Percentiles rank a stretch among this genome's conserved stretches.
Evolutionary conservation across 2,888 invertebrate genomes (phyloP).

Genomic region (Venusia cambrica): DNA sequence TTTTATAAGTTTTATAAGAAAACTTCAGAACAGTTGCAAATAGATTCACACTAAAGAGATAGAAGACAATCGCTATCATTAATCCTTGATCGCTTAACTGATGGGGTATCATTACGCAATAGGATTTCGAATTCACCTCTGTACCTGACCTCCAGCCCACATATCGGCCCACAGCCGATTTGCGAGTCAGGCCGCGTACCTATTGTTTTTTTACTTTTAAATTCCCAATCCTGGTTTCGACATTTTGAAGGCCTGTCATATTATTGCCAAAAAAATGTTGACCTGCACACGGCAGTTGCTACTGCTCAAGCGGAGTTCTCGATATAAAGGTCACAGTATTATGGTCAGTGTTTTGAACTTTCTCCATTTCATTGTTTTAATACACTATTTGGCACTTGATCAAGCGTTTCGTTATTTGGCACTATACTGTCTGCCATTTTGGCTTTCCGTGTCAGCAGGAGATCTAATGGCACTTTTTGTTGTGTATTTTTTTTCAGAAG

Average conservation of each 20-base stretch:
- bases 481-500: slow-evolving; percentile 28
- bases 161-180: slow-evolving; percentile 70
- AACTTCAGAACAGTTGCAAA: too few relatives aligned
- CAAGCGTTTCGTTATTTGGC: slow-evolving; percentile 41
- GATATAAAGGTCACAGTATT: slow-evolving; percentile 14
- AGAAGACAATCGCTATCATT: slow-evolving; percentile 11
- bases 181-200: slow-evolving; percentile 69
- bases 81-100: slow-evolving; percentile 16
- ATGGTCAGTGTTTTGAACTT: slow-evolving; percentile 42
- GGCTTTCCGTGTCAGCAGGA: slow-evolving; percentile 24
- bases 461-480: slow-evolving; percentile 20
- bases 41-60: slow-evolving; percentile 10
- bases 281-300: background rate
- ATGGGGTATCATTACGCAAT: slow-evolving; percentile 25
- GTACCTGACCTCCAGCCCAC: slow-evolving; percentile 74
- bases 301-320: background rate
- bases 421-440: slow-evolving; percentile 26
- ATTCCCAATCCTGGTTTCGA: slow-evolving; percentile 44
- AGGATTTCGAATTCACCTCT: slow-evolving; percentile 39
- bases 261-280: slow-evolving; percentile 5
- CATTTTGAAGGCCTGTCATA: slow-evolving; percentile 34
- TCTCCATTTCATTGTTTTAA: slow-evolving; percentile 25
- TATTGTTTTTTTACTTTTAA: slow-evolving; percentile 74
- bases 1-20: background rate
- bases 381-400: slow-evolving; percentile 46